Base-by-base conservation (phyloP, 2,113 vertebrate genomes). In the Muntiacus reevesi region DNA sequence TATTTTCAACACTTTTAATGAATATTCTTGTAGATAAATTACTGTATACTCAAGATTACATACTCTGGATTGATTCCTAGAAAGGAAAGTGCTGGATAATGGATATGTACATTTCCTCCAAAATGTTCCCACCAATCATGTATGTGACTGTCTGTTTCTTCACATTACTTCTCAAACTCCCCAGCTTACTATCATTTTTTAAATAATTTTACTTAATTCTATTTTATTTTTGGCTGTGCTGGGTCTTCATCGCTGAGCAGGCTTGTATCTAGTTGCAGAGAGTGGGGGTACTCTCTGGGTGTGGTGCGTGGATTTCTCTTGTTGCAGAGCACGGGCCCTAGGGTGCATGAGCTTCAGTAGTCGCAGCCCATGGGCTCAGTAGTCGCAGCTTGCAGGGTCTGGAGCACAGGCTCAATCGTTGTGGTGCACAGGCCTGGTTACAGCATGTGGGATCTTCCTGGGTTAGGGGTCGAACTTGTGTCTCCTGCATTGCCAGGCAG, bases 401-500 rank as follows among this genome's bases (percentile, higher is more conserved):
- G 67, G 67, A 71, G 67, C 67, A 71, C 19, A 71, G 67, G 67
- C 19, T 71, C 67, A 71, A 0, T 40, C 10, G 10, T 21, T 67
- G 64, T 71, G 67, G 67, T 71, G 5, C 67, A 40, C 67, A 36
- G 67, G n/a, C 67, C 19, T 71, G 67, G n/a, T 23, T 40, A n/a
- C 19, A 71, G n/a, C 19, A 0, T 71, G 8, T 71, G n/a, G 67
- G n/a, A 40, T 71, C 36, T 36, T 71, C 67, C 67, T 40, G 67
- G n/a, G n/a, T 40, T 71, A 71, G n/a, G 67, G n/a, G n/a, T 71
- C 0, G 0, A 36, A 40, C 19, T 0, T 40, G n/a, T 40, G n/a
- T 40, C n/a, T 71, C 67, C n/a, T 71, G 19, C n/a, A 40, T 23
- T 71, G n/a, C 19, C n/a, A 36, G 67, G 67, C 67, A 71, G 67